A percentile compares a stretch with the other conserved stretches of the same genome.
phyloP scores from a whole-genome alignment of 2,113 vertebrate genomes.

The Potamarius usumacintae region DNA sequence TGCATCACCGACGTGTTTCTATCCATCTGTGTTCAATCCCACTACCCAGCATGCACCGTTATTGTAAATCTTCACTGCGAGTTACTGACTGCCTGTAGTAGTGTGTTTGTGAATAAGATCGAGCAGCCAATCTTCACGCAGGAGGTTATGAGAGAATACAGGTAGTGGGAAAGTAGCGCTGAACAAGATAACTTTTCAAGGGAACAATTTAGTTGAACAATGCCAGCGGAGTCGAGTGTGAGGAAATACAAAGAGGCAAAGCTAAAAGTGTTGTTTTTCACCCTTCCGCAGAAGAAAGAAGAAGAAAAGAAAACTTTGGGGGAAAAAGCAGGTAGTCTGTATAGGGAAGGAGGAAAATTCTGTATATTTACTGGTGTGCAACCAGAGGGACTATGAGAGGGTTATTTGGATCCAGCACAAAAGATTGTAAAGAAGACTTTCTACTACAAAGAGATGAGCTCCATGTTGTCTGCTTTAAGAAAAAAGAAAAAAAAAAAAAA shows the following conservation, averaged over 20 bases:
- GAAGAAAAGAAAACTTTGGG: not conserved
- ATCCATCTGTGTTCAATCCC: not conserved
- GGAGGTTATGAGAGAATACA: not conserved
- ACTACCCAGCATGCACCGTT: not conserved
- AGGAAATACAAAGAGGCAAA: conserved; percentile 25
- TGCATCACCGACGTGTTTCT: not conserved
- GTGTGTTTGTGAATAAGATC: not conserved
- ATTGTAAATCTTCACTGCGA: conserved; percentile 12
- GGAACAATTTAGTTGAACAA: conserved; percentile 27
- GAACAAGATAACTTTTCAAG: conserved; percentile 9
- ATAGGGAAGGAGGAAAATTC: not conserved
- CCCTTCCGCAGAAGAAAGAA: not conserved
- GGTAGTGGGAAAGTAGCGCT: not conserved
- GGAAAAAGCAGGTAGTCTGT: not conserved
- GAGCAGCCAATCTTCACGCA: not conserved
- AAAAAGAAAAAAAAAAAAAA: not conserved
- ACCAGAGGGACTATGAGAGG: not conserved
- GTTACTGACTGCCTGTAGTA: not conserved
- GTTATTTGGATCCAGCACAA: not conserved
- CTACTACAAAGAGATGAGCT: not conserved
- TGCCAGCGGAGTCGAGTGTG: not conserved
- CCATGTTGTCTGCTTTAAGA: not conserved
- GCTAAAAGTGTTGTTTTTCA: conserved; percentile 5
- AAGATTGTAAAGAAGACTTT: conserved; percentile 7
- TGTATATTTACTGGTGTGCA: conserved; percentile 20